A percentile compares a stretch with the other conserved stretches of the same genome.
phyloP scores from a whole-genome alignment of 2,113 vertebrate species.

The Girardinichthys multiradiatus region DNA sequence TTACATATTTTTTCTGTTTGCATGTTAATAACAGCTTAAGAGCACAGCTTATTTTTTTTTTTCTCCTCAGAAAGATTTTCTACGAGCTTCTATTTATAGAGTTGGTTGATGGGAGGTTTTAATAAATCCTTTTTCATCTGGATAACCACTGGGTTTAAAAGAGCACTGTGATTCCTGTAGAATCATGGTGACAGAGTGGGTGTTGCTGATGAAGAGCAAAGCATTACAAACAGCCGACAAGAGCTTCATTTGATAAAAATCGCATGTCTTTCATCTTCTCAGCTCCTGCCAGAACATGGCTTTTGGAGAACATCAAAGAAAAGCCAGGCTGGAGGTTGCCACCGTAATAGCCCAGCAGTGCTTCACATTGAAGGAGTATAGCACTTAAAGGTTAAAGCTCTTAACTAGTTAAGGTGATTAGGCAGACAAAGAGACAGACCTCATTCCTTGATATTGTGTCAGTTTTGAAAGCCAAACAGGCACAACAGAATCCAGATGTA shows the following conservation, averaged over 20 bases:
- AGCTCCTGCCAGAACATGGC: slow-evolving; percentile 56
- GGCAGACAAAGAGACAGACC: slow-evolving; percentile 34
- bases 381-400: slow-evolving; percentile 52
- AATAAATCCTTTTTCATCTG: slow-evolving; percentile 82
- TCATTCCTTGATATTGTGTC: slow-evolving; percentile 18
- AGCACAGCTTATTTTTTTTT: slow-evolving; percentile 70
- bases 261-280: slow-evolving; percentile 70
- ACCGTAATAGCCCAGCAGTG: slow-evolving; percentile 29
- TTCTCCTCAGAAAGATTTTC: slow-evolving; percentile 71
- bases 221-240: slow-evolving; percentile 68
- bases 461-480: slow-evolving; percentile 37
- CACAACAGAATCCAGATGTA: slow-evolving; percentile 49
- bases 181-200: slow-evolving; percentile 60
- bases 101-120: slow-evolving; percentile 74
- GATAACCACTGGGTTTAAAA: slow-evolving; percentile 78
- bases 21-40: slow-evolving; percentile 82
- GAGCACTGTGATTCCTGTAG: slow-evolving; percentile 69
- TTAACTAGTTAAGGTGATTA: slow-evolving; percentile 56
- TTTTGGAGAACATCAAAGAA: slow-evolving; percentile 61
- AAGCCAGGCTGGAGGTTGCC: slow-evolving; percentile 47
- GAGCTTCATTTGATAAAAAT: slow-evolving; percentile 70
- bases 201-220: slow-evolving; percentile 67
- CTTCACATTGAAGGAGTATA: slow-evolving; percentile 3
- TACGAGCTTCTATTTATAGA: slow-evolving; percentile 78
- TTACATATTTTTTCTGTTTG: slow-evolving; percentile 67